Evolutionary conservation across 2,888 invertebrate genomes (phyloP), one percentile per base, ranked within the genome.

Genomic region (Heliconius charithonia): DNA sequence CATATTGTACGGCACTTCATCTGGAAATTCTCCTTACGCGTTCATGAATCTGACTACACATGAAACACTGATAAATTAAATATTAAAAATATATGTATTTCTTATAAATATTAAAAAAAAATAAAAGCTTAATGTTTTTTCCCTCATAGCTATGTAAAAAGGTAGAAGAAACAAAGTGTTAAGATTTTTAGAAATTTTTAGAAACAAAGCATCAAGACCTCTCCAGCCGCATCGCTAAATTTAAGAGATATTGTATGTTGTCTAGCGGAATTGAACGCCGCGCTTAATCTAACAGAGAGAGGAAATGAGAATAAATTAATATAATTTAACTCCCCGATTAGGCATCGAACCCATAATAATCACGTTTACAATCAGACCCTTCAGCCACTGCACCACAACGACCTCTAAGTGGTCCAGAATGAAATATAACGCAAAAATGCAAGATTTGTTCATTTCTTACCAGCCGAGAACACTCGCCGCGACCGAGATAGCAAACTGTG

Each of bases 401-500:
- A 10, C 32, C 22, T 9, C 32, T 19, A 66, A 29, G 19, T 19
- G 9, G 9, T 66, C 29, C 22, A 22, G 10, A 66, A 22, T 66
- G 29, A 29, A 32, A 66, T 51, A 70, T 51, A 45, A 27, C 19
- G 25, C 67, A 59, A 73, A 70, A 62, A 73, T 59, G 59, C 72
- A 73, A 62, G 72, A 73, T 62, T 73, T 62, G 37, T 56, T 73
- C 72, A 32, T 73, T 73, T 73, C 72, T 59, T 56, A 59, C 37
- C 59, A 59, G n/a, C 32, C 59, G 32, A 37, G 72, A 62, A 62
- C 72, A 56, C 72, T 73, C 59, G 59, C 56, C 22, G 59, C 59
- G 72, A 59, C 72, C 59, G 72, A 73, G 72, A 73, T 73, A 73
- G 59, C 72, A 32, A 59, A 73, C 59, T 73, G 59, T 73, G 72